Evolutionary conservation across 2,888 invertebrate species (phyloP).

Genomic region (Drosophila eohydei): DNA sequence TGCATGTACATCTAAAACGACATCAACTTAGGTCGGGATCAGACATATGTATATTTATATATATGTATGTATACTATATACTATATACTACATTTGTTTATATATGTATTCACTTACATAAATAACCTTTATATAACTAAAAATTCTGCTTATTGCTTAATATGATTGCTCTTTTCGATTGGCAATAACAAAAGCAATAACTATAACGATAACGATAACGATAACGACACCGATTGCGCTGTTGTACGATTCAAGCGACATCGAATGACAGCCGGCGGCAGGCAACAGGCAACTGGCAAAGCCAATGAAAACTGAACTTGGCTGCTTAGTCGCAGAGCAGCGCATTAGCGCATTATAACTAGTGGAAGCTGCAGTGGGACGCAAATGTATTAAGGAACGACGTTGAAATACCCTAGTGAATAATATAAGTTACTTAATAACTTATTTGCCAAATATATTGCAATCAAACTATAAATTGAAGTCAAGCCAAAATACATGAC

Average conservation of each 20-base stretch:
- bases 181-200: neutral
- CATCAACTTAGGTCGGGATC: neutral
- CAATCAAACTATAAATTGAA: too few relatives aligned
- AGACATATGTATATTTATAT: neutral
- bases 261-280: constrained; percentile 41
- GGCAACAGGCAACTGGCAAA: constrained; percentile 36
- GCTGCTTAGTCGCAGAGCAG: constrained; percentile 20
- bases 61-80: neutral
- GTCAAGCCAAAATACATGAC: too few relatives aligned
- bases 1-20: too few relatives aligned
- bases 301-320: constrained; percentile 12
- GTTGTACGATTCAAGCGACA: constrained; percentile 29
- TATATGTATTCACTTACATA: constrained; percentile 9
- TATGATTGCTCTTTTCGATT: neutral
- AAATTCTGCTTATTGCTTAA: neutral
- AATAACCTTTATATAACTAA: neutral
- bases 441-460: too few relatives aligned
- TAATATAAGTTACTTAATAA: neutral
- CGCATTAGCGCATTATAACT: constrained; percentile 24
- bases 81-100: neutral
- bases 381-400: constrained; percentile 1
- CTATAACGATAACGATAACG: constrained; percentile 13
- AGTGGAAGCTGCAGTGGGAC: constrained; percentile 2
- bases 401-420: neutral
- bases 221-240: constrained; percentile 10